Conservation (phyloP, 2,797 vertebrate species). For the Scolopax rusticola region DNA sequence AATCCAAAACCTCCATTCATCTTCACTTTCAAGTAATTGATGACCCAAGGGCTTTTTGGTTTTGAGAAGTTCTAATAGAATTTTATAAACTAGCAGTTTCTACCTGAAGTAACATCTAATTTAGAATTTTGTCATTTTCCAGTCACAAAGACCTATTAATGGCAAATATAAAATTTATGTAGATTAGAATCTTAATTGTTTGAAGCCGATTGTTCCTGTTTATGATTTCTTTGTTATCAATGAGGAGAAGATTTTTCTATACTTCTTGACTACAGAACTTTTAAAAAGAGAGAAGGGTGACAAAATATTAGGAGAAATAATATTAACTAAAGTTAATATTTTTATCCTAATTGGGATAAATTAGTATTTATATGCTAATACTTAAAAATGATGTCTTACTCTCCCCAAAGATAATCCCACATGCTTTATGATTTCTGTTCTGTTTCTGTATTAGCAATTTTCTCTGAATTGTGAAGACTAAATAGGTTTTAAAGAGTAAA, state of each 20-base stretch:
- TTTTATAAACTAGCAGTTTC: background rate
- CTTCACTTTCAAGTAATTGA: background rate
- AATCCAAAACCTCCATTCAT: fast-evolving
- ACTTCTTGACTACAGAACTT: background rate
- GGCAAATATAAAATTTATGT: background rate
- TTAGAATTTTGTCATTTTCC: background rate
- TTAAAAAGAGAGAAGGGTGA: background rate
- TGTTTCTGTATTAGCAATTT: background rate
- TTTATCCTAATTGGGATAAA: background rate
- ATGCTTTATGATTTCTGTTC: background rate
- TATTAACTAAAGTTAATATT: conserved; percentile 33
- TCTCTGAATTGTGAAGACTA: background rate
- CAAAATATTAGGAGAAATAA: background rate
- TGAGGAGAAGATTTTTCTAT: background rate
- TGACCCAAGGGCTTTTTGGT: background rate
- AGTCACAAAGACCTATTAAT: background rate
- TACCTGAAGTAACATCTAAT: background rate
- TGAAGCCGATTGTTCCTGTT: background rate
- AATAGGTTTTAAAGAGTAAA: background rate
- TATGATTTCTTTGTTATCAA: background rate
- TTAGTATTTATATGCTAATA: conserved; percentile 36
- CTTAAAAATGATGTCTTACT: background rate
- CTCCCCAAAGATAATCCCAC: background rate
- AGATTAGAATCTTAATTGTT: background rate
- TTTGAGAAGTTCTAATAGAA: background rate